A percentile compares a stretch with the other conserved stretches of the same genome.
Evolutionary conservation across 1,140 invertebrate species (phyloP).

Genomic region (Euura lappo): DNA sequence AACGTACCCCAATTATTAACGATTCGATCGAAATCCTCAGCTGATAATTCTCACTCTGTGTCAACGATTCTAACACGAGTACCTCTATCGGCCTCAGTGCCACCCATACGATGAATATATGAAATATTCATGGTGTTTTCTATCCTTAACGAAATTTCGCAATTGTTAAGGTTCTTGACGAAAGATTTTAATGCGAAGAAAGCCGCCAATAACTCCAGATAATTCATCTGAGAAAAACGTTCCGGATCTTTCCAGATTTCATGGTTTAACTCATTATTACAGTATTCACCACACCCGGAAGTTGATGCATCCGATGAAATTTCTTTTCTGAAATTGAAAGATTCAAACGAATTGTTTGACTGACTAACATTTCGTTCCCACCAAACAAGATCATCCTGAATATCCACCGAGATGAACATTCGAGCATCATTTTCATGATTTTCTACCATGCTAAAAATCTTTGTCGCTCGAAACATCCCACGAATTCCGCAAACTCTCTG

Average conservation of each 20-base stretch:
- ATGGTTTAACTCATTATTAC: too few relatives aligned
- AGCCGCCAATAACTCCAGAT: too few relatives aligned
- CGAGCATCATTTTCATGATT: background rate
- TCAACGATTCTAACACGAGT: slow-evolving; percentile 2
- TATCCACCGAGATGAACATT: background rate
- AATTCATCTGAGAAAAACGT: background rate
- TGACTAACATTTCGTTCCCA: too few relatives aligned
- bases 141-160: background rate
- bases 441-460: background rate
- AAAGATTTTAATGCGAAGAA: background rate
- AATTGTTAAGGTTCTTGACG: background rate
- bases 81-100: slow-evolving; percentile 6
- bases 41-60: slow-evolving; percentile 6
- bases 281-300: too few relatives aligned
- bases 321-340: background rate
- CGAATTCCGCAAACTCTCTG: slow-evolving; percentile 2
- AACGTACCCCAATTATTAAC: background rate
- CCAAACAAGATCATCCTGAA: background rate
- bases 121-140: background rate
- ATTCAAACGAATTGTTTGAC: background rate
- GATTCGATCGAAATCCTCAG: background rate
- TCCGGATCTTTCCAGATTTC: background rate
- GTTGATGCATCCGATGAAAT: too few relatives aligned
- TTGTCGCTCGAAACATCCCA: background rate
- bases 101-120: too few relatives aligned